Base-by-base conservation (phyloP, 2,888 invertebrate genomes). In the Cyclophora albipunctata region DNA sequence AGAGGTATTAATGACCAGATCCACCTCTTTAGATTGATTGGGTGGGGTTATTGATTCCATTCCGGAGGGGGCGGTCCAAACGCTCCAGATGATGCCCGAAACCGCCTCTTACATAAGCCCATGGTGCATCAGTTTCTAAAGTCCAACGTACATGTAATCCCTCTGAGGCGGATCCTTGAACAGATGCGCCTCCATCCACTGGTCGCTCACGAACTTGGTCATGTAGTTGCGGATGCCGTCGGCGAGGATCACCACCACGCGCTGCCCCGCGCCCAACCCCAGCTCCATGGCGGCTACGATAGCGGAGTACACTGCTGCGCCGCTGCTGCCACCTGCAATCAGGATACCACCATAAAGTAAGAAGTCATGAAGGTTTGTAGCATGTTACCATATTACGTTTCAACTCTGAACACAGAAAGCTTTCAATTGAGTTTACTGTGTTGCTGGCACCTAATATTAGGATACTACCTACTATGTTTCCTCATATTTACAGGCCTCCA, bases 221-320 rank as follows among this genome's bases (percentile, higher is more conserved):
- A 99, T 95, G 78, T 99, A 99, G 83, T 99, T 99, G 56, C 98
- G 91, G 59, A 99, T 94, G 47, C 97, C 95, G 76, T 99, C 98
- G 0, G 98, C 96, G 42, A 98, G 83, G 47, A 78, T 65, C 42
- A 99, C 77, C 0, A 98, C 94, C 2, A 98, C 97, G 68, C 96
- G 92, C 46, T 85, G 85, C 74, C 97, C 95, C 0, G 93, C 94
- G 62, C 92, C 92, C 53, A 75, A 53, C 3, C 94, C 92, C 43
- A 97, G 78, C 34, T 91, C 90, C 65, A 92, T 93, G 0, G 94
- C 95, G 0, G 91, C 89, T 73, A 92, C 79, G 34, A 97, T 64
- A 1, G 96, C 96, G 42, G 91, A 93, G 53, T 84, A 82, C 84
- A 96, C 85, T 2, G 94, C 94, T 5, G 94, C 90, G 1, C 98